A percentile compares a stretch with the other conserved stretches of the same genome.
Conservation (phyloP, 2,113 vertebrate genomes). For the Cephalopholis sonnerati region DNA sequence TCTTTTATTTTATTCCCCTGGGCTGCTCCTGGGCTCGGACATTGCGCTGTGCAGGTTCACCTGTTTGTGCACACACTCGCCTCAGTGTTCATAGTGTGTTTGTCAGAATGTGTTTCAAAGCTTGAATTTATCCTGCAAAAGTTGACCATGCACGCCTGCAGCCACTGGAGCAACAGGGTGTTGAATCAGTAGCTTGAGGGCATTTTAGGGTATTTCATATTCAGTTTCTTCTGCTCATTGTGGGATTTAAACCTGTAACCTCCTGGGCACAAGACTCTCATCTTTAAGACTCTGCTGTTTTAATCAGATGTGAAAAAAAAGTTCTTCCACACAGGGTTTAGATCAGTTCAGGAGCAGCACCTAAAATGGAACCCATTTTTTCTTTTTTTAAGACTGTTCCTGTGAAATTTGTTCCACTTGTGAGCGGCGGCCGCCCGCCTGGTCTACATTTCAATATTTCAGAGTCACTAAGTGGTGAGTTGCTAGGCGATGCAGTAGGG, state of each 20-base stretch:
- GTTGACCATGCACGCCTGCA: neutral
- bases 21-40: constrained; percentile 8
- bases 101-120: constrained; percentile 5
- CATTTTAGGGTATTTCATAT: neutral
- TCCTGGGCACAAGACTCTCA: neutral
- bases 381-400: neutral
- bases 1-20: constrained; percentile 2
- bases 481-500: constrained; percentile 61
- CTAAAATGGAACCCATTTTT: neutral
- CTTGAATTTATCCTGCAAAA: neutral
- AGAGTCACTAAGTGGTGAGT: constrained; percentile 60
- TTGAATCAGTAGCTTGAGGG: constrained; percentile 2
- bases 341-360: neutral
- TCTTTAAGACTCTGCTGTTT: neutral
- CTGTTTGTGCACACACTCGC: neutral
- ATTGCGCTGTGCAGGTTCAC: constrained; percentile 1
- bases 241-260: constrained; percentile 22
- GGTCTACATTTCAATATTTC: constrained; percentile 61
- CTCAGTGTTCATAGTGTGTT: neutral
- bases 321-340: neutral
- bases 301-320: neutral
- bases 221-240: neutral
- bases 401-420: constrained; percentile 30
- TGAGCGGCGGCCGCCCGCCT: neutral
- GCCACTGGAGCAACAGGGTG: neutral